phyloP scores from a whole-genome alignment of 2,113 vertebrate species.

The Coracopsis vasa region DNA sequence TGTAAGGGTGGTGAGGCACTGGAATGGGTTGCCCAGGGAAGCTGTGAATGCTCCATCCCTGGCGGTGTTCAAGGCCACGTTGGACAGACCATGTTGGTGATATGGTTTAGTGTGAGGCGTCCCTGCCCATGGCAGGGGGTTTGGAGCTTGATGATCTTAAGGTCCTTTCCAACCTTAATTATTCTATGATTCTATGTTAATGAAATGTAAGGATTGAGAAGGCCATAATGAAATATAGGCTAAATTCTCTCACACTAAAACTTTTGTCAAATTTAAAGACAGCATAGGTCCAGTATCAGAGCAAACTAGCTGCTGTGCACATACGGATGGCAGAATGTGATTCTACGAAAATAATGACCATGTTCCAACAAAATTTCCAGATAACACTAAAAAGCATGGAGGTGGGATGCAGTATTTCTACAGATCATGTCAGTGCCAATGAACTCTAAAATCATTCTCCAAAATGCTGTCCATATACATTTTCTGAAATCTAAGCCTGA shows the following conservation, averaged over 20 bases:
- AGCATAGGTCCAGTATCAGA: not conserved
- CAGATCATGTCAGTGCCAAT: not conserved
- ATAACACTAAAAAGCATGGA: not conserved
- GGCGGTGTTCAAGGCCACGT: too few relatives aligned
- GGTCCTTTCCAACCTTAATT: too few relatives aligned
- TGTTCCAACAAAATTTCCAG: not conserved
- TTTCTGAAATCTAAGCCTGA: not conserved
- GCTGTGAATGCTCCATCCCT: too few relatives aligned
- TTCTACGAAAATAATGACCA: not conserved
- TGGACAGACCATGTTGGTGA: too few relatives aligned
- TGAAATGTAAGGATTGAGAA: not conserved
- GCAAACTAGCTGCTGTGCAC: not conserved
- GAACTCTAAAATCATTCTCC: not conserved
- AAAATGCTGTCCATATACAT: rapidly evolving
- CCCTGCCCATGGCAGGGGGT: too few relatives aligned
- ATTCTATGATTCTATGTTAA: not conserved
- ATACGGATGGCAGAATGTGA: not conserved
- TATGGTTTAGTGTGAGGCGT: too few relatives aligned
- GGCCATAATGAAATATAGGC: not conserved
- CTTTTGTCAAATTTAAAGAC: not conserved
- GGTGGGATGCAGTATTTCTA: not conserved
- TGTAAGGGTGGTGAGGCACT: too few relatives aligned
- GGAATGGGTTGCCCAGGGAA: too few relatives aligned
- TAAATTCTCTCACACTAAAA: not conserved
- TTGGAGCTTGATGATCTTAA: too few relatives aligned